Evolutionary conservation across 1,140 invertebrate genomes (phyloP), one percentile per base, ranked within the genome.

Genomic region (Leptinotarsa texana): DNA sequence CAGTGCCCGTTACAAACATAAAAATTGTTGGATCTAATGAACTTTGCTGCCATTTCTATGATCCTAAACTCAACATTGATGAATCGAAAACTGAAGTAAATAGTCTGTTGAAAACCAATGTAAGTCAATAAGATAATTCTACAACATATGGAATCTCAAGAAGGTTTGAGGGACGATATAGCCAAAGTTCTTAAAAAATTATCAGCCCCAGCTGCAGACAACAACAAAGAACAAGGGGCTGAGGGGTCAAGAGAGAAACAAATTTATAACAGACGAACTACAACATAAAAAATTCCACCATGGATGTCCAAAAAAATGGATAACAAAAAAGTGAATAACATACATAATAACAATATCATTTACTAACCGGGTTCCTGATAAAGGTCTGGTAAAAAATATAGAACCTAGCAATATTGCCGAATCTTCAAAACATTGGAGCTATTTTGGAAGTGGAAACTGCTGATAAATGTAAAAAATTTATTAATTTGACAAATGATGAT

Each of bases 81-180:
- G 22, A 22, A 1, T 22, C 22, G 62, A 63, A 63, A 21, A 21
- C 21, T 21, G 21, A 21, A 21, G 21, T 21, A 21, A 21, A 21
- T 21, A 21, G 21, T 21, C 21, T 21, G 21, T 21, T 21, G 21
- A 21, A 21, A 63, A 63, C 62, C 62, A 63, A 15, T 15, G 62
- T 2, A 63, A 4, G 0, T 63, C 62, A 63, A 5, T 63, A 63
- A 63, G 18, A 24, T 63, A 13, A 63, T 3, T 18, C 62, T 63
- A 18, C 62, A 63, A 63, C 4, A 15, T 4, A 63, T 63, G 62
- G 62, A 63, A 18, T 63, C 13, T 63, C 62, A 63, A 24, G 62
- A 63, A 18, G 62, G 62, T 13, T 63, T 63, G 62, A 63, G 62
- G 62, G 18, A 63, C 62, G 62, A 63, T 63, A 15, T 63, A 63